Conservation (phyloP, 2,113 vertebrate species). For the Xenopus borealis region DNA sequence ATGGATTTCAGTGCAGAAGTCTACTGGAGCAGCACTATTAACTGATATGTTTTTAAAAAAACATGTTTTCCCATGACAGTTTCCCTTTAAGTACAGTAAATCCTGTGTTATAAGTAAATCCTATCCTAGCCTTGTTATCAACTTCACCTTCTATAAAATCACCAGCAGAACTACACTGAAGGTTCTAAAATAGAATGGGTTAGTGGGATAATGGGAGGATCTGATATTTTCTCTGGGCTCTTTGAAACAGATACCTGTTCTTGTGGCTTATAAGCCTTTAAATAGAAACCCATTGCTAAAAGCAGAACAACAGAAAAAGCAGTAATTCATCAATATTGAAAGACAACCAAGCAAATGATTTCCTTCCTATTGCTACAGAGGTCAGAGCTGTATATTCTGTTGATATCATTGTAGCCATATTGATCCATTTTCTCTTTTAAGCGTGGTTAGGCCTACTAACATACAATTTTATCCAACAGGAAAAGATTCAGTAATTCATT, state of each 20-base stretch:
- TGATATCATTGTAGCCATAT: not conserved
- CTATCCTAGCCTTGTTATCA: not conserved
- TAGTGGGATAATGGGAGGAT: slow-evolving; percentile 17
- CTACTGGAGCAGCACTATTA: too few species aligned
- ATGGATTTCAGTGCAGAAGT: too few species aligned
- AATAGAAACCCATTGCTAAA: slow-evolving; percentile 18
- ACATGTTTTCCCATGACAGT: too few species aligned
- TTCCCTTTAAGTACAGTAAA: too few species aligned
- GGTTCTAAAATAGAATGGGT: slow-evolving; percentile 4
- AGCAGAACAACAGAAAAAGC: not conserved
- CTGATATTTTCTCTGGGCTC: slow-evolving; percentile 9
- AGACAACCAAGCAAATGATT: slow-evolving; percentile 16
- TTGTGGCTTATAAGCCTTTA: slow-evolving; percentile 25
- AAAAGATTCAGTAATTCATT: too few species aligned
- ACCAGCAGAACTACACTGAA: not conserved
- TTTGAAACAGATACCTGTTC: slow-evolving; percentile 12
- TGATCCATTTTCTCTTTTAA: too few species aligned
- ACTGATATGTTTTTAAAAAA: too few species aligned
- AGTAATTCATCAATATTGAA: slow-evolving; percentile 33
- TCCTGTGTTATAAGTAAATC: too few species aligned
- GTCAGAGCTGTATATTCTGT: slow-evolving; percentile 23
- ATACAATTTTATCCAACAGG: too few species aligned
- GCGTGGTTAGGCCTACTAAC: too few species aligned
- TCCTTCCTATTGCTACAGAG: slow-evolving; percentile 23
- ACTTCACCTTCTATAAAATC: not conserved